A percentile compares a stretch with the other conserved stretches of the same genome.
These are phyloP conservation scores for Stictonetta naevosa DNA, from an alignment of 2,113 vertebrate genomes.

Conservation along the genomic window DNA sequence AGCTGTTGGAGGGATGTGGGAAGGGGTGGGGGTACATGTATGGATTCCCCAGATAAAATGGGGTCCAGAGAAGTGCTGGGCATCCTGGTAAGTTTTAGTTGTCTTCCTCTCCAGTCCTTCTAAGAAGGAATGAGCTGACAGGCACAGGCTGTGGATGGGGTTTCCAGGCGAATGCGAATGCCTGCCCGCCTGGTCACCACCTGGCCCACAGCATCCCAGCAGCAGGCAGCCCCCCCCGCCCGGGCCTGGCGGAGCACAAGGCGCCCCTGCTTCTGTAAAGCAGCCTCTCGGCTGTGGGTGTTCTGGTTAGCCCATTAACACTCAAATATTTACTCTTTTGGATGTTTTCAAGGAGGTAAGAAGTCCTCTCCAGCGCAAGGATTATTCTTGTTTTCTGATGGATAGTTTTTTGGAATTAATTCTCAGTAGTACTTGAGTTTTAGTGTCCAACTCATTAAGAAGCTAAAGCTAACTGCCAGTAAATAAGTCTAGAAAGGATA, in stretches of 20 bases:
- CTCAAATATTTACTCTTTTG: neutral
- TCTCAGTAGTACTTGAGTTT: neutral
- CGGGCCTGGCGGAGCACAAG: neutral
- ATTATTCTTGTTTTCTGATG: neutral
- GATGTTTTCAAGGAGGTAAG: neutral
- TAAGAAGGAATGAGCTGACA: neutral
- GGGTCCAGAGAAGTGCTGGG: neutral
- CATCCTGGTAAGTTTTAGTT: neutral
- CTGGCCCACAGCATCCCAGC: too few relatives aligned
- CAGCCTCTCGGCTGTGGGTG: rapidly evolving
- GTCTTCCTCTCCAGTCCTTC: neutral
- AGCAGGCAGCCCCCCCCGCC: too few relatives aligned
- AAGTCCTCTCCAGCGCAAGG: neutral
- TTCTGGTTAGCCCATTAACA: neutral
- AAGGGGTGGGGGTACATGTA: rapidly evolving
- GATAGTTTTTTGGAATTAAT: neutral
- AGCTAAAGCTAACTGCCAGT: neutral
- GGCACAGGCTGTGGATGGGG: neutral
- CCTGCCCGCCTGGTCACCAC: neutral
- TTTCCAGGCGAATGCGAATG: neutral
- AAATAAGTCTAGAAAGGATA: neutral
- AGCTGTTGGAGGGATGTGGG: rapidly evolving
- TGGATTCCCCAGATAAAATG: neutral
- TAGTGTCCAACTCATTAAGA: neutral
- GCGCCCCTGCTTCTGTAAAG: neutral